A percentile compares a stretch with the other conserved stretches of the same genome.
These are phyloP conservation scores for Aphelinus atriplicis DNA, from an alignment of 1,140 invertebrate genomes.

Conservation along the genomic window DNA sequence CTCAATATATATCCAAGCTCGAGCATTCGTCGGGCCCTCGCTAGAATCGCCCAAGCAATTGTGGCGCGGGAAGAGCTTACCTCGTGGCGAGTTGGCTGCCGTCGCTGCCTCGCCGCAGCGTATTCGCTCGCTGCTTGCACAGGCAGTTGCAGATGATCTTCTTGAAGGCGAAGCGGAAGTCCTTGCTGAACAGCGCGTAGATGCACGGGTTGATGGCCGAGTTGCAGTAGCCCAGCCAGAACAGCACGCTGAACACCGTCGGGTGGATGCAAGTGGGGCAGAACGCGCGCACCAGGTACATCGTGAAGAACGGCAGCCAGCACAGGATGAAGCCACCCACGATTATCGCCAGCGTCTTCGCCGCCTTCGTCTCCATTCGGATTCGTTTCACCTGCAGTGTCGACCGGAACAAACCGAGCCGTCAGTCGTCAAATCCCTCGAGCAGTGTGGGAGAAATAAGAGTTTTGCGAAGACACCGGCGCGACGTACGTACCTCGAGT, in stretches of 20 bases:
- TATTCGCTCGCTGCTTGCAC: conserved; percentile 65
- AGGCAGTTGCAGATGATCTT: conserved; percentile 88
- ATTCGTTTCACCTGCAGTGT: conserved; percentile 77
- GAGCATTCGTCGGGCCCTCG: too few species aligned
- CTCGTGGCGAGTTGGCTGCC: conserved; percentile 70
- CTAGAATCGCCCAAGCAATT: too few species aligned
- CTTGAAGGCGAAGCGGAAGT: conserved; percentile 92
- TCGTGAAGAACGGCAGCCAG: conserved; percentile 95
- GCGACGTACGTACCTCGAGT: too few species aligned
- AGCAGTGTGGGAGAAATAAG: too few species aligned
- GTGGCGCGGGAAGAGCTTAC: conserved; percentile 42
- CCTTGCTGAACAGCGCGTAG: conserved; percentile 91
- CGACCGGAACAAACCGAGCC: too few species aligned
- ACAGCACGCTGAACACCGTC: conserved; percentile 88
- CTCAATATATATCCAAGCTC: too few species aligned
- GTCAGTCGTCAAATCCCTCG: too few species aligned
- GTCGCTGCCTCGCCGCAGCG: conserved; percentile 71
- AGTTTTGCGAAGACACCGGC: too few species aligned
- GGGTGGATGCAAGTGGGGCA: conserved; percentile 82
- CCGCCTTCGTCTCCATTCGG: conserved; percentile 92
- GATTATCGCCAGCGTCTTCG: conserved; percentile 93
- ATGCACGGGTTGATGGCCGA: conserved; percentile 93
- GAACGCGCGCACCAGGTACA: conserved; percentile 88
- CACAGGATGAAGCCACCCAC: conserved; percentile 93
- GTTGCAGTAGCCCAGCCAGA: conserved; percentile 98